Evolutionary conservation across 92 coral and sea anemone genomes (phyloP).

Genomic region (Porites evermanni): DNA sequence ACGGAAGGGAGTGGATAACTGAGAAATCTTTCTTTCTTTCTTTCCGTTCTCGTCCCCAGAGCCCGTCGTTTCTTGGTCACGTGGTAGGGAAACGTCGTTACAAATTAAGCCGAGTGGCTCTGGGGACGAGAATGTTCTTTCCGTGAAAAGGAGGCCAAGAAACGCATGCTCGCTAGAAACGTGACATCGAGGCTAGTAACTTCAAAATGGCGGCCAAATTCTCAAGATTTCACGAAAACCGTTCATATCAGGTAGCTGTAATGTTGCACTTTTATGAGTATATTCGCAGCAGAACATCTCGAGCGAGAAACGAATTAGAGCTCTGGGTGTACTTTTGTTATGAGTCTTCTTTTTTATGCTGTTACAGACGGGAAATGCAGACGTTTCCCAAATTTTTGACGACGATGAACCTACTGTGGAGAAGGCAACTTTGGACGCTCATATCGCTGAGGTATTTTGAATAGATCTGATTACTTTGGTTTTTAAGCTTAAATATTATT

Average conservation of each 20-base stretch:
- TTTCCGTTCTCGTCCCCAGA: no score
- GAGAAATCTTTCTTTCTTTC: no score
- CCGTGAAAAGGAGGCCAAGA: no score
- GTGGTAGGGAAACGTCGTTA: no score
- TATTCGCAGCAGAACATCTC: not conserved
- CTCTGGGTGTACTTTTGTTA: conserved; percentile 30
- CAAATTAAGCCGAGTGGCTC: no score
- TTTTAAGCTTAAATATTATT: not conserved
- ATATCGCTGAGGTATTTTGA: conserved; percentile 87
- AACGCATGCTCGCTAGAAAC: not conserved
- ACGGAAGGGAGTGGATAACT: no score
- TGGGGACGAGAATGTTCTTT: no score
- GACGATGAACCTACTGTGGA: conserved; percentile 83
- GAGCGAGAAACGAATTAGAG: not conserved
- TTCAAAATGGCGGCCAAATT: conserved; percentile 95
- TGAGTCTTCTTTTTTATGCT: conserved; percentile 39
- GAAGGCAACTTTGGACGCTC: conserved; percentile 91
- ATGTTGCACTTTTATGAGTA: not conserved
- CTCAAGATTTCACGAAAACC: conserved; percentile 96
- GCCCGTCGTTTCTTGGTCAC: no score
- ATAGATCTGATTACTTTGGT: not conserved
- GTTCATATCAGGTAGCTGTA: conserved; percentile 85
- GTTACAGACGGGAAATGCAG: conserved; percentile 58
- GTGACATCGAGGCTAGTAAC: not conserved
- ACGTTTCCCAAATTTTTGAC: conserved; percentile 57